Percentiles rank a stretch among this genome's conserved stretches.
phyloP scores from a whole-genome alignment of 1,140 invertebrate species.

The Odontomachus brunneus region DNA sequence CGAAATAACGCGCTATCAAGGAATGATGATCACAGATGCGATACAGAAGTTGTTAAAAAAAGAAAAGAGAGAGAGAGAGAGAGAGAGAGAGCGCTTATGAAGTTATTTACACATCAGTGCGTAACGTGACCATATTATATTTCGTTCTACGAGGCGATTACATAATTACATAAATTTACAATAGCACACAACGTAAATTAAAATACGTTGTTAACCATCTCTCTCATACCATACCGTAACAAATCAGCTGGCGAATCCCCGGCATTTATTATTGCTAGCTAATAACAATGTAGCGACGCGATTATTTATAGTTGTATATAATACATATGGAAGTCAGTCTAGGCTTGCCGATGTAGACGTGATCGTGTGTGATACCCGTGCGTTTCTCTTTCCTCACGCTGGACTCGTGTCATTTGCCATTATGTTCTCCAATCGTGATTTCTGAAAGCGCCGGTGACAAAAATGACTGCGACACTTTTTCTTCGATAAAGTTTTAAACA shows the following conservation, averaged over 20 bases:
- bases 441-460: too few species aligned
- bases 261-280: conserved; percentile 42
- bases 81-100: not conserved
- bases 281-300: conserved; percentile 31
- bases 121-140: conserved; percentile 73
- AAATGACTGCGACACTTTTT: too few species aligned
- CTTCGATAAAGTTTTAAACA: too few species aligned
- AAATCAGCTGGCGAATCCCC: not conserved
- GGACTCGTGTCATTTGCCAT: too few species aligned
- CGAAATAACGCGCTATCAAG: not conserved
- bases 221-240: not conserved
- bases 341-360: too few species aligned
- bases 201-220: conserved; percentile 19
- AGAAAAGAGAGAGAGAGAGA: not conserved
- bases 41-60: not conserved
- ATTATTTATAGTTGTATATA: conserved; percentile 13
- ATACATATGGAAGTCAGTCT: conserved; percentile 7
- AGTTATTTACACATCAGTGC: conserved; percentile 35
- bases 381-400: too few species aligned
- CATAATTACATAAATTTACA: conserved; percentile 71
- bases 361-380: too few species aligned
- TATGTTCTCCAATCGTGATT: too few species aligned
- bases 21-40: not conserved
- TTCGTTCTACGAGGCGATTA: conserved; percentile 74
- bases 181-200: conserved; percentile 65